These are phyloP conservation scores for Diadumene lineata DNA, from an alignment of 92 coral and sea anemone genomes.

Conservation along the genomic window DNA sequence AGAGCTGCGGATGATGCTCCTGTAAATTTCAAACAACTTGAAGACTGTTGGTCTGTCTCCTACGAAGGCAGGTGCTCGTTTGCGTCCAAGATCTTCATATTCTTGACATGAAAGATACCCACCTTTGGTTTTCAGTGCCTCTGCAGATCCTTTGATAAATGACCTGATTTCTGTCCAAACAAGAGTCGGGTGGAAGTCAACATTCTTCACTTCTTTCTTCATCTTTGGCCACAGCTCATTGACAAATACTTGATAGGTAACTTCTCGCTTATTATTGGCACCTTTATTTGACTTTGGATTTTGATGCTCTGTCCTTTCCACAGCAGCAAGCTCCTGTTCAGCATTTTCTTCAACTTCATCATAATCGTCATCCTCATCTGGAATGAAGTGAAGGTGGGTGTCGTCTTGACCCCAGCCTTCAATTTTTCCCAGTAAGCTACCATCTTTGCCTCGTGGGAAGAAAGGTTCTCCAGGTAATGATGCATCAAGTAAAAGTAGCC, in stretches of 20 bases:
- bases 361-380: slow-evolving; percentile 61
- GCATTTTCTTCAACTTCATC: slow-evolving; percentile 62
- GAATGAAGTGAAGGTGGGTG: slow-evolving; percentile 65
- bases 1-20: slow-evolving; percentile 46
- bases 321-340: slow-evolving; percentile 38
- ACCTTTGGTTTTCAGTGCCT: slow-evolving; percentile 62
- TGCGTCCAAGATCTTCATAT: slow-evolving; percentile 78
- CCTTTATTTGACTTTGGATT: slow-evolving; percentile 18
- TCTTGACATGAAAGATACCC: slow-evolving; percentile 74
- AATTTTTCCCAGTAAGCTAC: slow-evolving; percentile 66
- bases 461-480: slow-evolving; percentile 79
- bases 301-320: slow-evolving; percentile 21
- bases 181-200: slow-evolving; percentile 88
- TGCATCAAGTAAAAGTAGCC: slow-evolving; percentile 90
- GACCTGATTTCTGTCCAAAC: slow-evolving; percentile 98
- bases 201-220: slow-evolving; percentile 62
- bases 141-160: slow-evolving; percentile 94
- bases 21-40: slow-evolving; percentile 68
- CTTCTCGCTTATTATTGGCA: slow-evolving; percentile 64
- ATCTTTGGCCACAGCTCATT: slow-evolving; percentile 88
- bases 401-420: slow-evolving; percentile 98
- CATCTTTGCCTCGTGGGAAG: slow-evolving; percentile 76
- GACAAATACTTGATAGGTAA: slow-evolving; percentile 83
- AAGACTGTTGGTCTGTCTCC: slow-evolving; percentile 77
- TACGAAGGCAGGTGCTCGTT: slow-evolving; percentile 87